Evolutionary conservation across 2,888 invertebrate genomes (phyloP), one percentile per base, ranked within the genome.

Genomic region (Eupsilia transversa): DNA sequence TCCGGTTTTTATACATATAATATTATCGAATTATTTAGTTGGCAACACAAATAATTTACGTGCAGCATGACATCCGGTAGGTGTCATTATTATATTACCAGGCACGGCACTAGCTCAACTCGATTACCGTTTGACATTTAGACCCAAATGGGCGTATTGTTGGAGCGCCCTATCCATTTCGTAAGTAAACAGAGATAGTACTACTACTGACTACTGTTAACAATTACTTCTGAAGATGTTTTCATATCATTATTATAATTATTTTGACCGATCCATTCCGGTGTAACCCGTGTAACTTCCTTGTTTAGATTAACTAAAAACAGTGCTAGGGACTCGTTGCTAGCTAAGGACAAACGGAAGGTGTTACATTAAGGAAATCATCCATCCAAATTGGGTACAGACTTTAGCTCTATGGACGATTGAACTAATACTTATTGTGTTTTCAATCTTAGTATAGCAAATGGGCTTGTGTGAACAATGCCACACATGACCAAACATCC

Each of bases 401-500:
- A 76, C 56, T 75, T 65, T 57, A 76, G 75, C 60, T 79, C 67
- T 76, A 77, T 78, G 52, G 65, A 56, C 80, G 63, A 84, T 85
- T 79, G 78, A 77, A 66, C 80, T 80, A 83, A 82, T 86, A 84
- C 74, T 87, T 84, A 87, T 87, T 83, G 83, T 85, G 68, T 80
- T 83, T 82, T 86, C 79, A 88, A 84, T 83, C 81, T 86, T 77
- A 79, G 83, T 86, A 84, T 75, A 83, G 87, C 90, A 87, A 90
- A 89, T 90, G 88, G 86, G 87, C 83, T 80, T 86, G 80, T 89
- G 86, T 82, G 91, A 93, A 95, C 94, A 95, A 95, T 95, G 90
- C 92, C 91, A 92, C 93, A 93, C 92, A 91, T 91, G 91, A 90
- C 89, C 92, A 95, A 95, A 95, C 94, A 95, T 95, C 95, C 95